Conservation (phyloP, 2,888 invertebrate genomes). For the Pinctada fucata region DNA sequence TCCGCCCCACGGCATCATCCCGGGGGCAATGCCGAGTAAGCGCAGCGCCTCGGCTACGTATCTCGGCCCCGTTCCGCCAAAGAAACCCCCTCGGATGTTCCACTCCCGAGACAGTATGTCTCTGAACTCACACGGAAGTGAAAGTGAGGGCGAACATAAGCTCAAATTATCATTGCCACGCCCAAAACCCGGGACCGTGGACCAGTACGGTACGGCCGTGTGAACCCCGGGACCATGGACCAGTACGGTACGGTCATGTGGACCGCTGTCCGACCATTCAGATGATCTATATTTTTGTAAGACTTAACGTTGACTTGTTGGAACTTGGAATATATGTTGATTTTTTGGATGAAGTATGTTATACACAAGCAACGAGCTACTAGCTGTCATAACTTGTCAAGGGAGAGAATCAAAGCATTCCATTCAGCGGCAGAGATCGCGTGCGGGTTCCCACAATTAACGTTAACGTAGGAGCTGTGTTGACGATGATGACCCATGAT, state of each 20-base stretch:
- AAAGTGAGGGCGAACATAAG: slow-evolving; percentile 38
- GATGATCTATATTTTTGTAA: too few species aligned
- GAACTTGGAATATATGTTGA: too few species aligned
- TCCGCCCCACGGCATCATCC: slow-evolving; percentile 41
- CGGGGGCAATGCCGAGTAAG: slow-evolving; percentile 34
- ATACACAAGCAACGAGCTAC: too few species aligned
- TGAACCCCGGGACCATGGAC: slow-evolving; percentile 58
- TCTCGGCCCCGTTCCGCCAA: slow-evolving; percentile 59
- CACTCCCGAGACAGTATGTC: slow-evolving; percentile 63
- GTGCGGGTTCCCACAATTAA: too few species aligned
- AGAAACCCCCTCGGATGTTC: slow-evolving; percentile 66
- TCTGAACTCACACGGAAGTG: slow-evolving; percentile 49
- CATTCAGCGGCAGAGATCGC: too few species aligned
- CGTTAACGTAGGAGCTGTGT: too few species aligned
- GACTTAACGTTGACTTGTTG: too few species aligned
- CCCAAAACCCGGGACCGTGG: slow-evolving; percentile 57
- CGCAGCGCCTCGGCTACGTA: slow-evolving; percentile 67
- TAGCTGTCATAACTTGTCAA: too few species aligned
- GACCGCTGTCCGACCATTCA: too few species aligned
- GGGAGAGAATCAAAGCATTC: too few species aligned
- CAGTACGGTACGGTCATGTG: slow-evolving; percentile 62
- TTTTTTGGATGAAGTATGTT: too few species aligned
- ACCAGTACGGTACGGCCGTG: slow-evolving; percentile 61
- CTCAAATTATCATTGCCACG: slow-evolving; percentile 51
- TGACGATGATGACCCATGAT: too few species aligned